A percentile compares a stretch with the other conserved stretches of the same genome.
Conservation (phyloP, 30 jellyfish, hydroid and myxozoan genomes). For the Pseudorhiza aurosa region DNA sequence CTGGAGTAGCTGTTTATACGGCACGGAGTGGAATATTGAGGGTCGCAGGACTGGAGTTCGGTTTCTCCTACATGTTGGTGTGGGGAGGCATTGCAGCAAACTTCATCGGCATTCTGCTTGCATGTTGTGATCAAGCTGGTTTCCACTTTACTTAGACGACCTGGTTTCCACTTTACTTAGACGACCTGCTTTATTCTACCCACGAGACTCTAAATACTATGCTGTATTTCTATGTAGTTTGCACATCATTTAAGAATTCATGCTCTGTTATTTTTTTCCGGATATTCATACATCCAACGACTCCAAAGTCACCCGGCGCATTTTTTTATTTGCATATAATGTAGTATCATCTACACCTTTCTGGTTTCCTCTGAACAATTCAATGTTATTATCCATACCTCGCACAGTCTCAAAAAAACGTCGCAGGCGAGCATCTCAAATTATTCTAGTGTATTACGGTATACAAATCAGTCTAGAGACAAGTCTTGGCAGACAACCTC, state of each 20-base stretch:
- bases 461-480: too few species aligned
- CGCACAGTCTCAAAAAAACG: too few species aligned
- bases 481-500: too few species aligned
- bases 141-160: constrained; percentile 37
- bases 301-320: too few species aligned
- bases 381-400: too few species aligned
- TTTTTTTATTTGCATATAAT: too few species aligned
- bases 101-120: constrained; percentile 34
- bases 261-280: not conserved
- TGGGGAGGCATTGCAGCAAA: constrained; percentile 69
- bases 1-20: constrained; percentile 57
- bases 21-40: constrained; percentile 59
- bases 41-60: constrained; percentile 77
- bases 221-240: not conserved
- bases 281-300: too few species aligned
- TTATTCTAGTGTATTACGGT: too few species aligned
- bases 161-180: constrained; percentile 53
- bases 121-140: constrained; percentile 74
- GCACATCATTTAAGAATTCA: not conserved
- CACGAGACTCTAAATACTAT: not conserved
- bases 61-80: constrained; percentile 74
- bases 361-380: too few species aligned
- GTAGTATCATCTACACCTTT: too few species aligned
- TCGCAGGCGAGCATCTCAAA: too few species aligned
- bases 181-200: constrained; percentile 6